Conservation (phyloP, 2,888 invertebrate species). For the Abscondita cerata region DNA sequence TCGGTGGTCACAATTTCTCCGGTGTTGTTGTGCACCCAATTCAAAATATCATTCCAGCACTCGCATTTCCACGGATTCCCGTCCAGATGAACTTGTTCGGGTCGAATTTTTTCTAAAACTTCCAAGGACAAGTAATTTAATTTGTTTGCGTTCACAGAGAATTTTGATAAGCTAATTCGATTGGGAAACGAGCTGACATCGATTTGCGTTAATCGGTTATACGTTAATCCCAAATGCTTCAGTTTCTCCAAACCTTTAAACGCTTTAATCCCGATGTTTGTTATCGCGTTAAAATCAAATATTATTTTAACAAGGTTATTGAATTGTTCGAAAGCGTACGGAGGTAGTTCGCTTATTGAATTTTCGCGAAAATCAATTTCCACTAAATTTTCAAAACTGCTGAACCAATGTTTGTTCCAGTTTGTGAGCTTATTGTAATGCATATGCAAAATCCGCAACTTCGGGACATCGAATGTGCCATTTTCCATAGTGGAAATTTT, state of each 20-base stretch:
- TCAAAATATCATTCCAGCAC: neutral
- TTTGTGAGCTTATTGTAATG: constrained; percentile 5
- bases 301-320: neutral
- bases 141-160: constrained; percentile 6
- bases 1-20: neutral
- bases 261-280: neutral
- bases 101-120: neutral
- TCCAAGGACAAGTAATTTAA: constrained; percentile 3
- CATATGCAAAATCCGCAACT: neutral
- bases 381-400: neutral
- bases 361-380: constrained; percentile 7
- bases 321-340: neutral
- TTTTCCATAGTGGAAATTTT: neutral
- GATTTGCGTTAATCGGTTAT: neutral
- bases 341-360: neutral
- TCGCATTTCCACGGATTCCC: constrained; percentile 13
- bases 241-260: constrained; percentile 4
- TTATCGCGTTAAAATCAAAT: neutral
- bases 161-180: neutral
- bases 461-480: neutral
- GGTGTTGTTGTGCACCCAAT: constrained; percentile 2
- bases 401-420: constrained; percentile 13
- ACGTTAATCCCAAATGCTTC: neutral
- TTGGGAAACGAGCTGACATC: constrained; percentile 2
- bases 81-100: neutral